Percentiles rank a stretch among this genome's conserved stretches.
These are phyloP conservation scores for Sebastes jordani DNA, from an alignment of 2,797 vertebrate genomes.

Conservation along the genomic window DNA sequence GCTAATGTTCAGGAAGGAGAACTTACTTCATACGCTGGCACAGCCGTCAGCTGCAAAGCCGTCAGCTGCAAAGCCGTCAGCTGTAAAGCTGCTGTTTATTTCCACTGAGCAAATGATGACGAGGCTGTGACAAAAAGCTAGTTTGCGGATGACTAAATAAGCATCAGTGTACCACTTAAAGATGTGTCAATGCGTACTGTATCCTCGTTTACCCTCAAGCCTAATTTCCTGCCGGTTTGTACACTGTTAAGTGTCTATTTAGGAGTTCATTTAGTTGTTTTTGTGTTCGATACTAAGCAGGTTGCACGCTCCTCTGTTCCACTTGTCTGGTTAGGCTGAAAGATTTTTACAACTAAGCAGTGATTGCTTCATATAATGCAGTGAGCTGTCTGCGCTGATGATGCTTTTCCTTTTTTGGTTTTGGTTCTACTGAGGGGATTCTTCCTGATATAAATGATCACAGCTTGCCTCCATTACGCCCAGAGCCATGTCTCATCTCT, in stretches of 20 bases:
- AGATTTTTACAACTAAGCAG: constrained; percentile 2
- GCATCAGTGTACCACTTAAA: constrained; percentile 43
- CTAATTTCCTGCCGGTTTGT: constrained; percentile 38
- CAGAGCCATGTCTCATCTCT: constrained; percentile 12
- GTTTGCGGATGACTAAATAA: constrained; percentile 49
- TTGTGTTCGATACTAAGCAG: constrained; percentile 27
- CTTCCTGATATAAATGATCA: constrained; percentile 35
- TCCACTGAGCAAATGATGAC: constrained; percentile 41
- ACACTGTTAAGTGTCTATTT: constrained; percentile 25
- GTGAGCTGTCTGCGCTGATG: constrained; percentile 14
- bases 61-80: constrained; percentile 28
- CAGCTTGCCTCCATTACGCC: constrained; percentile 36
- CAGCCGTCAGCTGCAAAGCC: constrained; percentile 31
- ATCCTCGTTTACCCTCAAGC: constrained; percentile 30
- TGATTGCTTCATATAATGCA: constrained; percentile 20
- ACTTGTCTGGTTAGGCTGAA: constrained; percentile 16
- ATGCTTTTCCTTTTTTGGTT: constrained; percentile 4
- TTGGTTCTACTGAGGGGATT: constrained; percentile 21
- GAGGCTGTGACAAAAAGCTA: constrained; percentile 42
- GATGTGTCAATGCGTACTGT: constrained; percentile 32
- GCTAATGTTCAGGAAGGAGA: constrained; percentile 56
- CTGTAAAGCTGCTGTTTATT: constrained; percentile 53
- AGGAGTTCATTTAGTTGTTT: constrained; percentile 28
- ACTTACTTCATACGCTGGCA: constrained; percentile 37
- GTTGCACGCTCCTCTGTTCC: constrained; percentile 15